Percentiles rank a stretch among this genome's conserved stretches.
Evolutionary conservation across 2,113 vertebrate species (phyloP).

Genomic region (Uria lomvia): DNA sequence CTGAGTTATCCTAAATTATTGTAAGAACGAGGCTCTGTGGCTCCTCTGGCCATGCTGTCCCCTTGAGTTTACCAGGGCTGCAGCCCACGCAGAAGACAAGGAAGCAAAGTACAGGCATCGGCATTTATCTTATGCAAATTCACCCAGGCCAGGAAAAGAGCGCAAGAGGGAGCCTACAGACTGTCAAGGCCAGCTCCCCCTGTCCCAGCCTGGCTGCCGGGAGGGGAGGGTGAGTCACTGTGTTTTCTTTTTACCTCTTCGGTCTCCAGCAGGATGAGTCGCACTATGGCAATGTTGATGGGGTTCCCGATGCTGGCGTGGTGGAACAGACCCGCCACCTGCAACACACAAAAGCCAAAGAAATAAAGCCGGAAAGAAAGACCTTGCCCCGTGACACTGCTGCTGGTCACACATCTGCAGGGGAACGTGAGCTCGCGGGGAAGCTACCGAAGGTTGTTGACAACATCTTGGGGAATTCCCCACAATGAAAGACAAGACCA

Average conservation of each 20-base stretch:
- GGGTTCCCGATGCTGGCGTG: slow-evolving; percentile 94
- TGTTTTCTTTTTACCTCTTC: slow-evolving; percentile 82
- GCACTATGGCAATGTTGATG: slow-evolving; percentile 91
- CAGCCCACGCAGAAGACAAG: not conserved
- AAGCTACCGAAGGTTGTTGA: not conserved
- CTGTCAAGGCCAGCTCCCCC: not conserved
- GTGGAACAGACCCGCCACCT: slow-evolving; percentile 91
- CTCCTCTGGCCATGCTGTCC: accelerated
- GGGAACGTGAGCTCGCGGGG: not conserved
- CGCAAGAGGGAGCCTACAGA: not conserved
- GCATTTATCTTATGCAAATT: accelerated
- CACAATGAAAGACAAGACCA: not conserved
- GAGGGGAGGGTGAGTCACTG: not conserved
- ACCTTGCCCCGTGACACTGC: not conserved
- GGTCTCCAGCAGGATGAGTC: slow-evolving; percentile 87
- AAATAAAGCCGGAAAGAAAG: not conserved
- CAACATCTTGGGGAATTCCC: not conserved
- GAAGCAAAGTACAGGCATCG: too few relatives aligned
- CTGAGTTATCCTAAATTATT: accelerated
- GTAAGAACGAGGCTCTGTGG: not conserved
- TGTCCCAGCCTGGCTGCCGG: not conserved
- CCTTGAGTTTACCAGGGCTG: not conserved
- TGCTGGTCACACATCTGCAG: not conserved
- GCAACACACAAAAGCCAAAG: not conserved
- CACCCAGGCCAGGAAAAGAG: not conserved